Evolutionary conservation across 92 coral and sea anemone species (phyloP), one percentile per base, ranked within the genome.

Genomic region (Zoanthus gigantus): DNA sequence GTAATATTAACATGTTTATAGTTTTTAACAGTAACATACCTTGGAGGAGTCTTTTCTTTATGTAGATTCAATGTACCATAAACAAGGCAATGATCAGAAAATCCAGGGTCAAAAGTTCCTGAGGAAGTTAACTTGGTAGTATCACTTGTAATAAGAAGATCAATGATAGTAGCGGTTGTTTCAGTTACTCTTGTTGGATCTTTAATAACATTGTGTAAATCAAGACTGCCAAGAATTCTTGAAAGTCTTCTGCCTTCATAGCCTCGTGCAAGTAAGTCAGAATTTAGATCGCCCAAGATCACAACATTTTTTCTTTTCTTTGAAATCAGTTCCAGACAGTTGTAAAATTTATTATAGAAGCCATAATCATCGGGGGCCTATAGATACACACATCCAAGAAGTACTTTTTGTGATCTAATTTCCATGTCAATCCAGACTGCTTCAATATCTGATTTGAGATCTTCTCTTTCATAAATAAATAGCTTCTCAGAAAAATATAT

Each of bases 141-240:
- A 63, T 89, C 56, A 50, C 56, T 50, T 50, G 5, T 50, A 11
- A 50, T 50, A 50, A 50, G 56, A 11, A 50, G 87, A 86, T 89
- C 94, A 48, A 86, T 57, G 56, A 89, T 69, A n/a, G 95, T 89
- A 42, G 76, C 83, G 23, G 95, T 74, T 29, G 95, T 86, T 86
- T 80, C 89, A 13, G 90, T 83, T 48, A 88, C 75, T 82, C 92
- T 92, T 71, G 91, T 92, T 60, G 92, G 95, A 77, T 92, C 92
- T 71, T 90, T 92, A 11, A 90, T 90, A 71, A 92, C 91, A 71
- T 86, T 92, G 16, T 87, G 86, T 31, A 89, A 74, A 72, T 87
- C 86, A 53, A 31, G 83, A 67, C 94, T 86, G 76, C 88, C 88
- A 42, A 82, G 92, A 50, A 76, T 86, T 83, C 82, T 69, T 31